A percentile compares a stretch with the other conserved stretches of the same genome.
These are phyloP conservation scores for Dromococcyx pavoninus DNA, from an alignment of 2,797 vertebrate genomes.

Conservation along the genomic window DNA sequence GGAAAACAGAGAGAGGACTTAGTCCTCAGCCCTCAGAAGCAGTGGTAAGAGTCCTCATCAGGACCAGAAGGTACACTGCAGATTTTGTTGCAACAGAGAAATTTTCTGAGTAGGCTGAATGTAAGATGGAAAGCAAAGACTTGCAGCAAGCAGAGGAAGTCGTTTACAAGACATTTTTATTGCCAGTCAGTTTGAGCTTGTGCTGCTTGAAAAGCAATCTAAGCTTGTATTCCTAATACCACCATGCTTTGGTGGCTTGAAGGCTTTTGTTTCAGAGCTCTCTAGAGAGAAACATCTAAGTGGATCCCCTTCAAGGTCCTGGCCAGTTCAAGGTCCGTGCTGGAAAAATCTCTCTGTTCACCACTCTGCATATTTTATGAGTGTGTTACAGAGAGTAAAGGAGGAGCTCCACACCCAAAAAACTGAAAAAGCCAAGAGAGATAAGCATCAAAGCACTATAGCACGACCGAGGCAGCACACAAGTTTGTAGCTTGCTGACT, in stretches of 20 bases:
- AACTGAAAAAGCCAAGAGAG: not conserved
- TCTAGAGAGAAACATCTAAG: not conserved
- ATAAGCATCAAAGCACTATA: not conserved
- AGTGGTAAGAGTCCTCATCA: not conserved
- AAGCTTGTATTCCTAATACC: not conserved
- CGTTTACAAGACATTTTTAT: not conserved
- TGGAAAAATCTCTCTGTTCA: not conserved
- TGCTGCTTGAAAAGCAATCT: not conserved
- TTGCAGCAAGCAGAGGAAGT: not conserved
- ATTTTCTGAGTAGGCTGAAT: not conserved
- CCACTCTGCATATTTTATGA: not conserved
- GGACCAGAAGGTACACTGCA: not conserved
- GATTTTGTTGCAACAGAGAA: not conserved
- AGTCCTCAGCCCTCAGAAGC: not conserved
- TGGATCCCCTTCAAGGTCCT: not conserved
- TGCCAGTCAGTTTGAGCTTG: not conserved
- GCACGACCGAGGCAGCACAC: not conserved
- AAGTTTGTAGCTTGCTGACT: not conserved
- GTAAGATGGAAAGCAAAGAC: not conserved
- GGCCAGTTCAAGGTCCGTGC: not conserved
- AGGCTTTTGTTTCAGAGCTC: not conserved
- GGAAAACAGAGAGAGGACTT: not conserved
- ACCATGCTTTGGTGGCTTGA: not conserved
- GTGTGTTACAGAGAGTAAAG: not conserved
- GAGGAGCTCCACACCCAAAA: not conserved